phyloP scores from a whole-genome alignment of 1,140 invertebrate genomes.

The Leguminivora glycinivorella region DNA sequence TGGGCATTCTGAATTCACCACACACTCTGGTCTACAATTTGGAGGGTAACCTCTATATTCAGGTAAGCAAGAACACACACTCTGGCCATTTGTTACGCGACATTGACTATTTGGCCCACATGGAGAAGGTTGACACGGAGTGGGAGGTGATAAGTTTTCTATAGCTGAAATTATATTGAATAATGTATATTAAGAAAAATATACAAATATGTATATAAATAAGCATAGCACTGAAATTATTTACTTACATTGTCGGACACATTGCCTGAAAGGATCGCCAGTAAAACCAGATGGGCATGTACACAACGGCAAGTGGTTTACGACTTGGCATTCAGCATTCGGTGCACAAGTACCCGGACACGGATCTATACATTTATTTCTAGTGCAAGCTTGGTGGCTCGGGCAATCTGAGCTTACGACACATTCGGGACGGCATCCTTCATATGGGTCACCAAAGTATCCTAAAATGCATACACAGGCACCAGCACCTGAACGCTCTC shows the following conservation, averaged over 20 bases:
- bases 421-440: slow-evolving; percentile 79
- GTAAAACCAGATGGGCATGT: slow-evolving; percentile 84
- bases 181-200: slow-evolving; percentile 34
- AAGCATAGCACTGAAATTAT: background rate
- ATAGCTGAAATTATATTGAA: slow-evolving; percentile 59
- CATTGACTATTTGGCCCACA: slow-evolving; percentile 86
- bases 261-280: slow-evolving; percentile 85
- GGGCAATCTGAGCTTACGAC: slow-evolving; percentile 80
- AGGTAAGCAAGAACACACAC: slow-evolving; percentile 82
- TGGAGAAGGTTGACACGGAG: slow-evolving; percentile 84
- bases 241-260: slow-evolving; percentile 63
- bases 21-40: slow-evolving; percentile 86
- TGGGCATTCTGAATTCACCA: slow-evolving; percentile 87
- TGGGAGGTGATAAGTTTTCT: slow-evolving; percentile 52
- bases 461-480: slow-evolving; percentile 79
- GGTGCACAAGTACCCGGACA: slow-evolving; percentile 86
- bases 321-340: slow-evolving; percentile 86
- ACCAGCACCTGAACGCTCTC: slow-evolving; percentile 78
- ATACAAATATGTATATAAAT: slow-evolving; percentile 16
- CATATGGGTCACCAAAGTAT: slow-evolving; percentile 79
- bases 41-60: slow-evolving; percentile 83
- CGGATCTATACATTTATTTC: slow-evolving; percentile 86
- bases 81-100: slow-evolving; percentile 78
- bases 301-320: slow-evolving; percentile 89
- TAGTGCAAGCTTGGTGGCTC: slow-evolving; percentile 83